Evolutionary conservation across 2,888 invertebrate species (phyloP).

Genomic region (Hanleya hanleyi): DNA sequence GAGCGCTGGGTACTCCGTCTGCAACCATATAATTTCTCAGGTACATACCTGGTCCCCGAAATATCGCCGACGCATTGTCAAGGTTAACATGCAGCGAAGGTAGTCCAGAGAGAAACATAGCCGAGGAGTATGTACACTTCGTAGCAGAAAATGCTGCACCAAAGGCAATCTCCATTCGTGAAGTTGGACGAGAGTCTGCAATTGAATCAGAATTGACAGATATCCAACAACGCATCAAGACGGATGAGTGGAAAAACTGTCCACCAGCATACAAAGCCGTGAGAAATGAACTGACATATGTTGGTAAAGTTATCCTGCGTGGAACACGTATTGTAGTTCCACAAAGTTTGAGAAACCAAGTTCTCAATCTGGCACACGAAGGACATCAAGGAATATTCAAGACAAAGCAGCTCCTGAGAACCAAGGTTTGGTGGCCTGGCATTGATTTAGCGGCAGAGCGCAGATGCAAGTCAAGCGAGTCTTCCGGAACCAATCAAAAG

Average conservation of each 20-base stretch:
- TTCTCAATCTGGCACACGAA: too few species aligned
- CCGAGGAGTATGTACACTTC: constrained; percentile 7
- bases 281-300: too few species aligned
- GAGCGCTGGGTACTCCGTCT: constrained; percentile 8
- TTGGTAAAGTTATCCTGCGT: too few species aligned
- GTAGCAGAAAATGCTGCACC: constrained; percentile 5
- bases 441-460: too few species aligned
- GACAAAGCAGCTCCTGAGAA: constrained; percentile 25
- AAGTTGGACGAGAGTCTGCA: neutral
- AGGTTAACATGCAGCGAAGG: neutral
- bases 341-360: too few species aligned
- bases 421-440: too few species aligned
- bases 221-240: neutral
- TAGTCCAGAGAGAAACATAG: neutral
- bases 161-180: neutral
- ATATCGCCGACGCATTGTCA: constrained; percentile 9
- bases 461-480: too few species aligned
- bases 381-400: too few species aligned
- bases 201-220: neutral
- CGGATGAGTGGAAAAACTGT: neutral
- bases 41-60: constrained; percentile 5
- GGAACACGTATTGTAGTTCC: too few species aligned
- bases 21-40: constrained; percentile 7
- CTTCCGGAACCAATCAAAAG: too few species aligned
- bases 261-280: constrained; percentile 13